Evolutionary conservation across 2,797 vertebrate species (phyloP), one percentile per base, ranked within the genome.

Genomic region (Coilia nasus): DNA sequence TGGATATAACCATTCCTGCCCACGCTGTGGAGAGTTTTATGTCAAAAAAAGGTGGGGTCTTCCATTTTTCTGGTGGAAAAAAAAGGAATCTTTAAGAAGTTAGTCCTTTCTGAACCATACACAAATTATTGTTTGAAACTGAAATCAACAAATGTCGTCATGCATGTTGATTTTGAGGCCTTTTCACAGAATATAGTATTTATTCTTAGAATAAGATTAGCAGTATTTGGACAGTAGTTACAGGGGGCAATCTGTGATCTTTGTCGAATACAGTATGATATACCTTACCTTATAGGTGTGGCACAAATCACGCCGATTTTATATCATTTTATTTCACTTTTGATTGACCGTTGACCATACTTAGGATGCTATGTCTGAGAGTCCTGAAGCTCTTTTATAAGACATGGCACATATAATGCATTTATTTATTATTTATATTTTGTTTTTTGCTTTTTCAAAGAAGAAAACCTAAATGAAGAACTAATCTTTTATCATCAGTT

Each of bases 1-100:
- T 89, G 86, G 85, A 93, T 95, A 94, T 94, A 95, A 94, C 94
- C 96, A 95, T 97, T 95, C 93, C 94, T 95, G 95, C 93, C 94
- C 93, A 93, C 84, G 95, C 87, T 90, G 86, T 88, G 85, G 84
- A 85, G 83, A 87, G 81, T 89, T 88, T 89, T 88, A 88, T 88
- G 85, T 89, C 67, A 54, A 83, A 78, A 54, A 75, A 44, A 28
- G 59, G 83, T 82, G 71, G 87, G 80, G 28, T 88, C 88, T 54
- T 84, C 47, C 80, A 83, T 89, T 84, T 71, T 28, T 71, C 28
- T 78, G 14, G 71, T 78, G 31, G 35, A 10, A 1, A 78, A 19
- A 19, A 78, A 44, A 19, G 44, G 21, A 78, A 44, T 14, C 2
- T 35, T 31, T 35, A 75, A 75, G 17, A 71, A 31, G 25, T 80